phyloP scores from a whole-genome alignment of 2,888 invertebrate genomes.

The Drosophila borealis region DNA sequence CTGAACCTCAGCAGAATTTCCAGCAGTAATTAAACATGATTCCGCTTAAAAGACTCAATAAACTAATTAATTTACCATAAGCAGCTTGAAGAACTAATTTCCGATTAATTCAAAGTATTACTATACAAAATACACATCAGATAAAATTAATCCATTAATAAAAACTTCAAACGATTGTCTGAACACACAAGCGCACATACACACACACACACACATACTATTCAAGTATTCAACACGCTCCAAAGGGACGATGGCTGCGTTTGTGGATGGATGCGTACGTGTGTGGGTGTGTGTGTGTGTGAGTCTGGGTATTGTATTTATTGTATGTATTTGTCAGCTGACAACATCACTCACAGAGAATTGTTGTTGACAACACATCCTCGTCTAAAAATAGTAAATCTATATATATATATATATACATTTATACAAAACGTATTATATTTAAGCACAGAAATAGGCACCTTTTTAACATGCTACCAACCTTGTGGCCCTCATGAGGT shows the following conservation, averaged over 20 bases:
- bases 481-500: too few species aligned
- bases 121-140: constrained; percentile 20
- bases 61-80: background rate
- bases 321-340: constrained; percentile 18
- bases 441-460: background rate
- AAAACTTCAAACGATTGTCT: constrained; percentile 47
- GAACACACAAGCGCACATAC: constrained; percentile 18
- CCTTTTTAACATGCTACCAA: too few species aligned
- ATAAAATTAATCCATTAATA: constrained; percentile 36
- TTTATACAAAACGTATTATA: background rate
- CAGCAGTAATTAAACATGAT: background rate
- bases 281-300: background rate
- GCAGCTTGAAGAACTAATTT: constrained; percentile 12
- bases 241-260: constrained; percentile 8
- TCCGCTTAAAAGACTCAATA: background rate
- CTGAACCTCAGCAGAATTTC: background rate
- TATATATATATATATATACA: background rate
- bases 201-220: constrained; percentile 1
- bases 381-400: background rate
- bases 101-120: constrained; percentile 9
- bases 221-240: constrained; percentile 18
- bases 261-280: constrained; percentile 1
- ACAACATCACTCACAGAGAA: constrained; percentile 30
- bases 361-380: constrained; percentile 8
- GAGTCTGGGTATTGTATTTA: too few species aligned